Evolutionary conservation across 2,888 invertebrate species (phyloP).

Genomic region (Adelognathus sp.): DNA sequence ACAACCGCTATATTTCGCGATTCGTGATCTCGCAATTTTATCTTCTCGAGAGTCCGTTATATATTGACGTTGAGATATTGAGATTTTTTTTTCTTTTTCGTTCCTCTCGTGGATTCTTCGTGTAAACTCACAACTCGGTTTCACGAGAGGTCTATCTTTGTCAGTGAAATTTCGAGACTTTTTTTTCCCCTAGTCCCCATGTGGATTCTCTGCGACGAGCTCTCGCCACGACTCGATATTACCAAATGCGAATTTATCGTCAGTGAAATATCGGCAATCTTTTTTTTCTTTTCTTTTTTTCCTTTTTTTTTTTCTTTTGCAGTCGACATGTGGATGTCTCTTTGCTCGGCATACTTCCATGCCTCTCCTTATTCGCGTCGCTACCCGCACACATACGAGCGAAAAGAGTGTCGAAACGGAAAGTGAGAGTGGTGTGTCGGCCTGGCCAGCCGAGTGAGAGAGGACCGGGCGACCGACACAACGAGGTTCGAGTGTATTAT

Average conservation of each 20-base stretch:
- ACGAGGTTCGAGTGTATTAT: slow-evolving; percentile 42
- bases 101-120: too few species aligned
- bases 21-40: too few species aligned
- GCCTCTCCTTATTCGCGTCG: not conserved
- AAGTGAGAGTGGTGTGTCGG: slow-evolving; percentile 43
- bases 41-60: too few species aligned
- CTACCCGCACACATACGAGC: slow-evolving; percentile 4
- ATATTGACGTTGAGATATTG: too few species aligned
- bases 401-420: slow-evolving; percentile 35
- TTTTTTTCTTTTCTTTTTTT: not conserved
- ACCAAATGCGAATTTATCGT: too few species aligned
- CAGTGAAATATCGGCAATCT: not conserved
- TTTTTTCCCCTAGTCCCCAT: not conserved
- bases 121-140: not conserved
- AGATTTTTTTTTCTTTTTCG: too few species aligned
- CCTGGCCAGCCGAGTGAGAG: not conserved
- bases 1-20: not conserved
- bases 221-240: too few species aligned
- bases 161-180: too few species aligned
- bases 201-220: too few species aligned
- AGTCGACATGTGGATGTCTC: not conserved
- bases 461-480: slow-evolving; percentile 18
- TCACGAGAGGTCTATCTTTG: too few species aligned
- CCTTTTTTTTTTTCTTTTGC: not conserved
- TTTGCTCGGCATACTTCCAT: not conserved